Base-by-base conservation (phyloP, 2,888 invertebrate species). In the Agonum fuliginosum region DNA sequence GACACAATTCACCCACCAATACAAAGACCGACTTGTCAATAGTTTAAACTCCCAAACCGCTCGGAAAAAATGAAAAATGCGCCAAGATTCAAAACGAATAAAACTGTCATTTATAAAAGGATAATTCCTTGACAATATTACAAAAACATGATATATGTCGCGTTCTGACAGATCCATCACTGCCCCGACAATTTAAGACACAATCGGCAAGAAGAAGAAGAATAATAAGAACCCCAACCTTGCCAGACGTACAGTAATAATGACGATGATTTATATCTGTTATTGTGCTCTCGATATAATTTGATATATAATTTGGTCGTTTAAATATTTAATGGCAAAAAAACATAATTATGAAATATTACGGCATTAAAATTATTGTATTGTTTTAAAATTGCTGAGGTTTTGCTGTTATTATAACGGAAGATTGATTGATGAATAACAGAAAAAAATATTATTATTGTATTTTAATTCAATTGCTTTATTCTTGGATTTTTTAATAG, bases 111-210 rank as follows among this genome's bases (percentile, higher is more conserved):
- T 62, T 62, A 62, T 30, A 62, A 58, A 30, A 30, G 58, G 58
- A 62, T 62, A 62, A 62, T 62, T 62, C 58, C 4, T 30, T 62
- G 58, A 62, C 58, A 62, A 62, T 62, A 27, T 62, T 17, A 62
- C 58, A 62, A 62, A 62, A 62, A 62, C 58, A 62, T 62, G 58
- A 62, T 62, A 5, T 62, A 62, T 62, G 58, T 62, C 10, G 30
- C 58, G 2, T 30, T 27, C 27, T 62, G 58, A 62, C 58, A 62
- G 58, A 62, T 62, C 54, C 58, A 62, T 62, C 58, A 62, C 17
- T 30, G n/a, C 58, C 58, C 22, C 30, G 58, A 62, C 58, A 30
- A 62, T 62, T 62, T 62, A 62, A 62, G 10, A 6, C 17, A 30
- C 30, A 62, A 14, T 30, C 58, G 27, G 30, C 46, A 2, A n/a